phyloP scores from a whole-genome alignment of 2,888 invertebrate genomes.

The Pristionchus exspectatus region DNA sequence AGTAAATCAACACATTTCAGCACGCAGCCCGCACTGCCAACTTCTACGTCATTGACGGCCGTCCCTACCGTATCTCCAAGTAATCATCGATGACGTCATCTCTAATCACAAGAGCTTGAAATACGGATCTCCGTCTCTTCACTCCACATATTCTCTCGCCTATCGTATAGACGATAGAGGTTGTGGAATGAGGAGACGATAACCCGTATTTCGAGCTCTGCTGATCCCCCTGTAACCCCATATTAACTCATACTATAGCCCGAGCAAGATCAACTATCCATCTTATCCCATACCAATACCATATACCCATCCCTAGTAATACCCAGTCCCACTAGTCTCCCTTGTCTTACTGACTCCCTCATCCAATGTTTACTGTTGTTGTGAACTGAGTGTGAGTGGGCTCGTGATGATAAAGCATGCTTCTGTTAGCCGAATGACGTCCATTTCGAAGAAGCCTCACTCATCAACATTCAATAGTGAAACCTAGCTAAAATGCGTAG shows the following conservation, averaged over 20 bases:
- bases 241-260: not conserved
- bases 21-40: not conserved
- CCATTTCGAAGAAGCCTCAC: not conserved
- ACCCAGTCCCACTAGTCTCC: not conserved
- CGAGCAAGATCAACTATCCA: not conserved
- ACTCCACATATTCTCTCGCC: too few relatives aligned
- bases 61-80: slow-evolving; percentile 9
- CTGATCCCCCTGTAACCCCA: not conserved
- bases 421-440: not conserved
- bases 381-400: not conserved
- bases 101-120: too few relatives aligned
- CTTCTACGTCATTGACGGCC: slow-evolving; percentile 31
- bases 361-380: not conserved
- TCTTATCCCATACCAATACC: not conserved
- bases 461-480: not conserved
- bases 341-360: not conserved
- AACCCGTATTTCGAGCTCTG: too few relatives aligned
- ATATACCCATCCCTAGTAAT: not conserved
- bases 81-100: not conserved
- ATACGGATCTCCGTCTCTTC: too few relatives aligned
- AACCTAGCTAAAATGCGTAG: not conserved
- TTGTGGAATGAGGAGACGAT: too few relatives aligned
- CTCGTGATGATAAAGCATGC: slow-evolving; percentile 21
- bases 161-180: too few relatives aligned
- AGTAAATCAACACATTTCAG: not conserved